Conservation (phyloP, 1,140 invertebrate genomes). For the Carposina sasakii region DNA sequence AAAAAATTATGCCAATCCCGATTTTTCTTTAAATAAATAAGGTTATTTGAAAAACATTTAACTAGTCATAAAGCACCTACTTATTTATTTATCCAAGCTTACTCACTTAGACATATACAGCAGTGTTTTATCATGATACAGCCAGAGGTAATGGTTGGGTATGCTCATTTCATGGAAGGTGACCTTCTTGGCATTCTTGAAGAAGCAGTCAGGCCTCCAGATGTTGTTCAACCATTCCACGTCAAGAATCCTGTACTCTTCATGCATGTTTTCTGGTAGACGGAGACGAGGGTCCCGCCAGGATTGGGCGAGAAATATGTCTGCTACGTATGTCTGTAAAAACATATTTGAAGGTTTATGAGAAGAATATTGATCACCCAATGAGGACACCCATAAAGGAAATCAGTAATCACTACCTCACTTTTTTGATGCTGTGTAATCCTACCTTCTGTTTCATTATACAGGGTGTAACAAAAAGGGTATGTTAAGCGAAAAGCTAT, state of each 20-base stretch:
- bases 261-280: slow-evolving; percentile 92
- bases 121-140: slow-evolving; percentile 91
- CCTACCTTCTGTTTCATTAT: no score
- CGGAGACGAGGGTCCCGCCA: slow-evolving; percentile 90
- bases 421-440: no score
- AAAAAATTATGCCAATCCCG: no score
- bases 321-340: slow-evolving; percentile 91
- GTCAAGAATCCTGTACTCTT: slow-evolving; percentile 91
- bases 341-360: slow-evolving; percentile 3
- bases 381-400: no score
- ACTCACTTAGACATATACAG: slow-evolving; percentile 93
- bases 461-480: no score
- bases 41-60: no score
- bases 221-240: slow-evolving; percentile 92
- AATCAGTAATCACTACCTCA: no score
- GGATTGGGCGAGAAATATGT: slow-evolving; percentile 93
- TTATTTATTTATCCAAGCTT: no score
- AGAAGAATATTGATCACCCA: no score
- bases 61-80: no score
- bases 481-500: no score
- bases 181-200: slow-evolving; percentile 94
- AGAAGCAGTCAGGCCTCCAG: slow-evolving; percentile 94
- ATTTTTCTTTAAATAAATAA: no score
- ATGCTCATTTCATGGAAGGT: slow-evolving; percentile 96
- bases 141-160: slow-evolving; percentile 93